These are phyloP conservation scores for Unio pictorum DNA, from an alignment of 2,888 invertebrate species.

Conservation along the genomic window DNA sequence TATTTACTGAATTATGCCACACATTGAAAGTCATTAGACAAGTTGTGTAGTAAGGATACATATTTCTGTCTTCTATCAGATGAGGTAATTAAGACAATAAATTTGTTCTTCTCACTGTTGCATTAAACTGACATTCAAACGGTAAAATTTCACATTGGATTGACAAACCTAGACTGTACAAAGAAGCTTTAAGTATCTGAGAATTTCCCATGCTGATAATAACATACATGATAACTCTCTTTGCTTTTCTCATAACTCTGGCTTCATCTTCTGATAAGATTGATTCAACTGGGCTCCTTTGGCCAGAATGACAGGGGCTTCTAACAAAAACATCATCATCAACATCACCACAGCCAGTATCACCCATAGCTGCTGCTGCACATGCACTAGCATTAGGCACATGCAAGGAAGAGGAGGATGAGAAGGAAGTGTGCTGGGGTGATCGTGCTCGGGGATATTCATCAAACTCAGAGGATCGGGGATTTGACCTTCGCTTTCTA, in stretches of 20 bases:
- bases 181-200: no score
- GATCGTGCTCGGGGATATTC: slow-evolving; percentile 14
- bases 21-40: no score
- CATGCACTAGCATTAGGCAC: slow-evolving; percentile 3
- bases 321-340: slow-evolving; percentile 31
- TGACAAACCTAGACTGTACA: no score
- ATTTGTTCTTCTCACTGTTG: no score
- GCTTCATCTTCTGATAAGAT: slow-evolving; percentile 57
- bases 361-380: not conserved
- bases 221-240: slow-evolving; percentile 62
- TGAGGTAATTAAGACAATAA: no score
- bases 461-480: no score
- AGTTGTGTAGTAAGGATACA: no score
- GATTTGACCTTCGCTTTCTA: no score
- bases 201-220: slow-evolving; percentile 1
- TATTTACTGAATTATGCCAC: no score
- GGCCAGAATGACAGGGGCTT: slow-evolving; percentile 29
- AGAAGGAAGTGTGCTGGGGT: slow-evolving; percentile 17
- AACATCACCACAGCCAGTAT: slow-evolving; percentile 7
- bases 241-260: slow-evolving; percentile 62
- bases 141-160: no score
- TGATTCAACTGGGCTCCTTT: slow-evolving; percentile 44
- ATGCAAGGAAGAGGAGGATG: slow-evolving; percentile 29
- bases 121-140: no score
- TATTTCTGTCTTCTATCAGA: no score